Evolutionary conservation across 1,140 invertebrate species (phyloP).

Genomic region (Lerema accius): DNA sequence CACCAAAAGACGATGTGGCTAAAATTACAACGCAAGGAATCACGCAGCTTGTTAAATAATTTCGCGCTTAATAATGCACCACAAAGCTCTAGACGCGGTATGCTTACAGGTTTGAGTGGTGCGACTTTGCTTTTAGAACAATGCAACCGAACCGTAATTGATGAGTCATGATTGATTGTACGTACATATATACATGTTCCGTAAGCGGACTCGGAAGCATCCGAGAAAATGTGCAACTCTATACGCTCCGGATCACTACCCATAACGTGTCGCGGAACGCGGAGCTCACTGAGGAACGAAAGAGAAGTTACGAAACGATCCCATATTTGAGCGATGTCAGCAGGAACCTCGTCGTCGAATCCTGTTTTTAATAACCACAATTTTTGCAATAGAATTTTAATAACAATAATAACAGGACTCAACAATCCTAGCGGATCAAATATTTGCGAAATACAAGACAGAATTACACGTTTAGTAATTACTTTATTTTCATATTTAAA

Average conservation of each 20-base stretch:
- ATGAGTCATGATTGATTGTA: background rate
- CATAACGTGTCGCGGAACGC: constrained; percentile 10
- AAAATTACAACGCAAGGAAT: constrained; percentile 15
- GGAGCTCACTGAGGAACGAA: constrained; percentile 1
- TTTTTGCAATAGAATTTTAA: constrained; percentile 48
- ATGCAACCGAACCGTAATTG: constrained; percentile 2
- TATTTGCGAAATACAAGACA: constrained; percentile 29
- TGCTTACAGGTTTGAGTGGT: constrained; percentile 28
- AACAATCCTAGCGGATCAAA: constrained; percentile 32
- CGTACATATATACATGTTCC: constrained; percentile 18
- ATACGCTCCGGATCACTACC: background rate
- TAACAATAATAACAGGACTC: constrained; percentile 23
- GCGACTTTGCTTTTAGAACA: constrained; percentile 26
- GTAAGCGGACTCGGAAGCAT: constrained; percentile 36
- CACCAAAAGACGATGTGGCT: constrained; percentile 17
- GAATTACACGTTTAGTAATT: constrained; percentile 18
- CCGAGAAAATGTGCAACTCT: constrained; percentile 35
- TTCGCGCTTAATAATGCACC: constrained; percentile 31
- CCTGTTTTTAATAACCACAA: constrained; percentile 43
- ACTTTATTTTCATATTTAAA: background rate
- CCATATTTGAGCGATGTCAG: background rate
- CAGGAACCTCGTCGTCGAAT: constrained; percentile 52
- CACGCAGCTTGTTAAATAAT: constrained; percentile 15
- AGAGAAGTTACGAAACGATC: constrained; percentile 4
- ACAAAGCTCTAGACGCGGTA: constrained; percentile 33